Evolutionary conservation across 2,113 vertebrate species (phyloP).

Genomic region (Sander vitreus): DNA sequence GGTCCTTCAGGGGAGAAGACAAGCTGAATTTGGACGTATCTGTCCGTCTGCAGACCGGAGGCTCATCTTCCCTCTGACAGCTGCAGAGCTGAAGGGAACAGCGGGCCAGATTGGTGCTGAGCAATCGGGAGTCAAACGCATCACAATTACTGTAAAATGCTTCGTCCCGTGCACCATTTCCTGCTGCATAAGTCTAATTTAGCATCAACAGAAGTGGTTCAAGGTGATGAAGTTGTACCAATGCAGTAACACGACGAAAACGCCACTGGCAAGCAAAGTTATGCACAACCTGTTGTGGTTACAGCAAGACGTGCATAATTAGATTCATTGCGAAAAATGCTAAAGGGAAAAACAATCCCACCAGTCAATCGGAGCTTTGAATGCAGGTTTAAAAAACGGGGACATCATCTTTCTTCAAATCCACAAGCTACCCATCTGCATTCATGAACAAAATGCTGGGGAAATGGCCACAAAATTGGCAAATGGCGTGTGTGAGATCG

Average conservation of each 20-base stretch:
- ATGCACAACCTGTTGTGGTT: too few species aligned
- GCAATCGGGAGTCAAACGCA: background rate
- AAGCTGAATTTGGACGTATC: constrained; percentile 46
- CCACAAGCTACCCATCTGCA: too few species aligned
- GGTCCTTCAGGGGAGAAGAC: constrained; percentile 25
- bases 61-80: constrained; percentile 32
- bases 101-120: background rate
- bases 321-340: background rate
- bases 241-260: background rate
- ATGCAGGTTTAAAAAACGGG: background rate
- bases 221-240: background rate
- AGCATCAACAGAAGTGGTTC: background rate
- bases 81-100: constrained; percentile 8
- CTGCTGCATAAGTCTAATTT: background rate
- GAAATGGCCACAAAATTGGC: too few species aligned
- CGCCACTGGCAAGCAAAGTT: background rate
- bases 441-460: background rate
- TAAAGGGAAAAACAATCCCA: too few species aligned
- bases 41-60: constrained; percentile 30
- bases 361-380: background rate
- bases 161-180: background rate
- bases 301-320: too few species aligned
- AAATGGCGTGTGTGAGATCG: background rate
- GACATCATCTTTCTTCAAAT: too few species aligned
- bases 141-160: background rate